Conservation (phyloP, 2,113 vertebrate species). For the Rana temporaria region DNA sequence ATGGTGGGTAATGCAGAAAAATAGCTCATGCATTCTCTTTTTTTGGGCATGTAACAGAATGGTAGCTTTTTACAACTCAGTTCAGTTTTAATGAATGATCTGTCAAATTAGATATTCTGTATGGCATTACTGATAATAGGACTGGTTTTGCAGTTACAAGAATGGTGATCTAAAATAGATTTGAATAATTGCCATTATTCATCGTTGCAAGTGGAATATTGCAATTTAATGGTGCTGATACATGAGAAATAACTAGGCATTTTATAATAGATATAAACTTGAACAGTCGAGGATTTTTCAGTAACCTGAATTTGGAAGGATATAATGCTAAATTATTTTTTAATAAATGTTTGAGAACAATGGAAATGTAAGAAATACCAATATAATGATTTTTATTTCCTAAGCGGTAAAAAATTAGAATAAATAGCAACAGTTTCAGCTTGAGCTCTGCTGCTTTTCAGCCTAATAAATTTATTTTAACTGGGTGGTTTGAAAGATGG, state of each 20-base stretch:
- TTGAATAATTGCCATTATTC: constrained; percentile 18
- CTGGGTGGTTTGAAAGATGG: too few species aligned
- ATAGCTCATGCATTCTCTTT: constrained; percentile 1
- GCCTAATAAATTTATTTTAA: too few species aligned
- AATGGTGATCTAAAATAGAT: constrained; percentile 23
- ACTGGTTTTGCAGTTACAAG: neutral
- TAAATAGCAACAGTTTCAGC: too few species aligned
- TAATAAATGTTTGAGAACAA: too few species aligned
- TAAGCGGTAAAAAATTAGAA: too few species aligned
- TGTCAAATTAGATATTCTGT: constrained; percentile 16
- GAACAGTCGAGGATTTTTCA: neutral
- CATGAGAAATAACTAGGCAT: neutral
- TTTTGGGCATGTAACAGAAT: constrained; percentile 12
- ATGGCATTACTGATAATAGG: constrained; percentile 24
- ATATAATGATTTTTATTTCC: too few species aligned
- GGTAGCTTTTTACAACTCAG: neutral
- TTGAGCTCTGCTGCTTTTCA: too few species aligned
- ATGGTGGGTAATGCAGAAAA: constrained; percentile 29
- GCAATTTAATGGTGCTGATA: constrained; percentile 12
- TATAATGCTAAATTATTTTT: too few species aligned
- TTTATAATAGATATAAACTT: neutral
- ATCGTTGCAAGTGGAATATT: neutral
- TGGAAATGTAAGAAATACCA: too few species aligned
- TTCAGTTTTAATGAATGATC: constrained; percentile 33
- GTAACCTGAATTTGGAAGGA: neutral